Evolutionary conservation across 2,888 invertebrate genomes (phyloP), one percentile per base, ranked within the genome.

Genomic region (Leistus spinibarbis): DNA sequence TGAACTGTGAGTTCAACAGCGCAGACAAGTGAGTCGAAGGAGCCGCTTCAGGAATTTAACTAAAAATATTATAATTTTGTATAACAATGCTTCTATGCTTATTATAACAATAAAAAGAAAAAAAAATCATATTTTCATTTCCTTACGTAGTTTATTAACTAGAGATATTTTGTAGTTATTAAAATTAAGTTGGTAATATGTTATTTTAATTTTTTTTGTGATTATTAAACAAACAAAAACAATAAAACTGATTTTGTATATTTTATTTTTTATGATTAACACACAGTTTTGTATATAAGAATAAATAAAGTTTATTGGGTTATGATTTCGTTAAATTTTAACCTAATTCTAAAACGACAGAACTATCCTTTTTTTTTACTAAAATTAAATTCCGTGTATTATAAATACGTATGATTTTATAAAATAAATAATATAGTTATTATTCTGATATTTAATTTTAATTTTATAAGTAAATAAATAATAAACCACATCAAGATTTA

Each of bases 171-270:
- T 73, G 19, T 60, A 60, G 19, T 60, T 24, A 66, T 56, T 73
- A 73, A 60, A 72, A 66, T 9, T 67, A 73, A 73, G 73, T 62
- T 67, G 73, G 73, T 73, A 53, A 57, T 16, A 72, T 65, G 72
- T 65, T 72, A 66, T 73, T 73, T 67, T 57, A 60, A 73, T 66
- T 60, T 72, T 22, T 72, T 73, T 73, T 73, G 73, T 73, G 67
- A 67, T 73, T 72, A 60, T 20, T 17, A 57, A 57, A 57, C 17
- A 56, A 56, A 3, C n/a, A n/a, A 57, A 57, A 57, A 57, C 64
- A 72, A 60, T 60, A 22, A 62, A 67, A 73, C 40, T 10, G 40
- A 40, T 40, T 66, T 73, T 73, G 66, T 73, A 73, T 73, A 73
- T 73, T 73, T 66, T 67, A 73, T 60, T 67, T 67, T 24, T 60